phyloP scores from a whole-genome alignment of 2,113 vertebrate species.

The Rousettus leschenaultii region DNA sequence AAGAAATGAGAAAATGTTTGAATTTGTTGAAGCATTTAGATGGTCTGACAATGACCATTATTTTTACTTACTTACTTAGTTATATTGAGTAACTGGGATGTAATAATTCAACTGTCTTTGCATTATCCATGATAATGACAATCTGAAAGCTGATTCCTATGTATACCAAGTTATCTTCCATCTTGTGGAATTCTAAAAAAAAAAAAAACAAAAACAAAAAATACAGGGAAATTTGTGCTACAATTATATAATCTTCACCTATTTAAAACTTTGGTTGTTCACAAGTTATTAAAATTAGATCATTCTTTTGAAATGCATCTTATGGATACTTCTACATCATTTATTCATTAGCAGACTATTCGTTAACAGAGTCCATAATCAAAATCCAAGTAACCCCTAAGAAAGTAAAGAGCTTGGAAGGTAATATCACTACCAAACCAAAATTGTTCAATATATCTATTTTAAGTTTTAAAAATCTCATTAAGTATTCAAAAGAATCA shows the following conservation, averaged over 20 bases:
- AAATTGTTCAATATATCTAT: neutral
- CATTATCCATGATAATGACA: neutral
- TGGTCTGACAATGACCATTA: neutral
- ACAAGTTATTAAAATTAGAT: neutral
- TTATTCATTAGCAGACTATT: neutral
- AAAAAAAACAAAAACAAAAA: neutral
- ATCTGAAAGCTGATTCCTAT: neutral
- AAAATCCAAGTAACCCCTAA: neutral
- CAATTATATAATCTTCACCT: neutral
- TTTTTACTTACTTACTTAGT: neutral
- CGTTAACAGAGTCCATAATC: neutral
- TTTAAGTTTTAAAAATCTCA: neutral
- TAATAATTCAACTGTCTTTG: neutral
- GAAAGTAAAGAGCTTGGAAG: neutral
- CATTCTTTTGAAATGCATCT: neutral
- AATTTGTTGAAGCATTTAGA: neutral
- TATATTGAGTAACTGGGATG: neutral
- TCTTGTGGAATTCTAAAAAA: neutral
- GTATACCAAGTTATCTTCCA: neutral
- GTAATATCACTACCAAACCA: neutral
- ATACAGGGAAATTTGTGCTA: neutral
- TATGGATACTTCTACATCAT: neutral
- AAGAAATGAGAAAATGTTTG: slow-evolving; percentile 17
- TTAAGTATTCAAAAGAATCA: slow-evolving; percentile 9
- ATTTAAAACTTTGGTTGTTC: neutral